Evolutionary conservation across 2,888 invertebrate genomes (phyloP).

Genomic region (Tenthredo amoena): DNA sequence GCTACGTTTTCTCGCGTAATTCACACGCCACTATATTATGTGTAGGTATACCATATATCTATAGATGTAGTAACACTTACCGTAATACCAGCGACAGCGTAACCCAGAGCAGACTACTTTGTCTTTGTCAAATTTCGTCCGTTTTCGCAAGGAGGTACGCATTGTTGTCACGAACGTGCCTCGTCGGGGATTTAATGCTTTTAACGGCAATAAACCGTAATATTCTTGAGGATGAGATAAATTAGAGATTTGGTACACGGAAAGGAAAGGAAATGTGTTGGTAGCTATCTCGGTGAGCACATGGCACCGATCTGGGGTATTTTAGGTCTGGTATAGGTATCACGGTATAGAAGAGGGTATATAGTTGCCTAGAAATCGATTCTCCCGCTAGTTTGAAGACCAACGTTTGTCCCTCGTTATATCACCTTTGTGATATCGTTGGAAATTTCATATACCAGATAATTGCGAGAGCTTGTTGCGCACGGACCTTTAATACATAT

Average conservation of each 20-base stretch:
- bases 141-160: not conserved
- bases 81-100: not conserved
- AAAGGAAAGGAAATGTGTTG: not conserved
- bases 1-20: not conserved
- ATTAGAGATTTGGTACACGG: not conserved
- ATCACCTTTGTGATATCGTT: not conserved
- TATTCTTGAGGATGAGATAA: not conserved
- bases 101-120: not conserved
- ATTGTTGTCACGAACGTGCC: conserved; percentile 15
- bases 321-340: not conserved
- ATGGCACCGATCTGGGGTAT: not conserved
- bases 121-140: conserved; percentile 19
- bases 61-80: not conserved
- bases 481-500: not conserved
- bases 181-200: not conserved
- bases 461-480: not conserved
- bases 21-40: not conserved
- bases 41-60: not conserved
- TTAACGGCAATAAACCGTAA: not conserved
- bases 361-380: conserved; percentile 27
- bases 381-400: conserved; percentile 33
- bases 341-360: not conserved
- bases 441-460: not conserved
- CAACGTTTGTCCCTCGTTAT: conserved; percentile 9
- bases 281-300: conserved; percentile 10